Evolutionary conservation across 2,888 invertebrate genomes (phyloP), one percentile per base, ranked within the genome.

Genomic region (Limnephilus auricula): DNA sequence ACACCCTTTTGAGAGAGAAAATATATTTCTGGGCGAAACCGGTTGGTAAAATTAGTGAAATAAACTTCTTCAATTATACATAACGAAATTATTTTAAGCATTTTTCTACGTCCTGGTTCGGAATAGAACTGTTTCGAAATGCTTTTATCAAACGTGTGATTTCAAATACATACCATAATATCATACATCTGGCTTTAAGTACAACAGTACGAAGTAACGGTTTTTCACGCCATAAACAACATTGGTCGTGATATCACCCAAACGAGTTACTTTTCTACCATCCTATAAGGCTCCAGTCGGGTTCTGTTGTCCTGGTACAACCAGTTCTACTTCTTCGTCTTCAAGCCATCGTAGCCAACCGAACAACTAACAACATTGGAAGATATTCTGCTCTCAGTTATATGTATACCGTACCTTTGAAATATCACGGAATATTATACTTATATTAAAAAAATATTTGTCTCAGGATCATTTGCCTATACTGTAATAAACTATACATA

Each of bases 251-350:
- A 32, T 32, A 80, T 80, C 80, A 80, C 18, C 37, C 25, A 37
- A 25, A 40, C 0, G 13, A 12, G 25, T 34, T 78, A 18, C 87
- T 87, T 87, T 87, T 32, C 18, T 25, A 87, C 18, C 87, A 87
- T 65, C 65, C 78, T 87, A 32, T 34, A 37, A 40, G 31, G 78
- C 50, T 40, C 15, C 12, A 10, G 32, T n/a, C n/a, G 31, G 18
- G 87, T 18, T 32, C 25, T 78, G 65, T 78, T 32, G 25, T 31
- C 78, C 78, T 87, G 87, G 65, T 87, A 32, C 78, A 78, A 87
- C 34, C 87, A 87, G 87, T 87, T 87, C 18, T 50, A 3, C 85
- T 86, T 78, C 87, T 78, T 31, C 78, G 10, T 87, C 34, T 32
- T 18, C 25, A 2, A 18, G 45, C 12, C 40, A 12, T 40, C 37